Evolutionary conservation across 30 jellyfish, hydroid and myxozoan genomes (phyloP), one percentile per base, ranked within the genome.

Genomic region (Aurelia coerulea): DNA sequence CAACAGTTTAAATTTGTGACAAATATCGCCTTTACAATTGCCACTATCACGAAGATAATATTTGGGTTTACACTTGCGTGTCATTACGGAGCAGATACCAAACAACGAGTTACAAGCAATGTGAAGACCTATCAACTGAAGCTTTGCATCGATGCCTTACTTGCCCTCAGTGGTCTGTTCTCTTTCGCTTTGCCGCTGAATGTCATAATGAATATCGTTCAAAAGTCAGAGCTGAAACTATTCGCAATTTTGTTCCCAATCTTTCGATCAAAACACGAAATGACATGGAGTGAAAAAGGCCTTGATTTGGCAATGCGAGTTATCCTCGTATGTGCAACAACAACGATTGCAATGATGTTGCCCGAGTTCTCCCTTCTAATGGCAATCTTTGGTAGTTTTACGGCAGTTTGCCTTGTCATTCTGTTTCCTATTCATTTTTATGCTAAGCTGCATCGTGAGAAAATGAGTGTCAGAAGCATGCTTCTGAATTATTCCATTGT

Each of bases 311-410:
- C 80, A 17, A 76, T 84, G 92, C 54, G 97, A 23, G 81, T 90
- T 8, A 66, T 78, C 10, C 83, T 90, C 16, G 91, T 90, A 0
- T 87, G 86, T 62, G 13, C 85, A 62, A 80, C 88, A 23, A 80
- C 90, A 2, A 8, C 62, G 16, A 89, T 84, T 17, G 97, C 94
- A n/a, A 79, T 83, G 81, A 73, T 84, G 56, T 16, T 90, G 9
- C 97, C 97, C 5, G 97, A 90, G 53, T 90, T 90, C 80, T 90
- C 97, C 3, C 85, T 90, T 15, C 86, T 90, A 34, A 90, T 90
- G 97, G 97, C 97, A 15, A 83, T 90, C 59, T 90, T 83, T 78
- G 97, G 97, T 7, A 90, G 97, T 56, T 91, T 84, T 39, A 90
- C 97, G 1, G 97, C 97, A 13, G 89, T 90, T 0, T 65, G 90